These are phyloP conservation scores for Chaenogobius annularis DNA, from an alignment of 2,113 vertebrate genomes.

Conservation along the genomic window DNA sequence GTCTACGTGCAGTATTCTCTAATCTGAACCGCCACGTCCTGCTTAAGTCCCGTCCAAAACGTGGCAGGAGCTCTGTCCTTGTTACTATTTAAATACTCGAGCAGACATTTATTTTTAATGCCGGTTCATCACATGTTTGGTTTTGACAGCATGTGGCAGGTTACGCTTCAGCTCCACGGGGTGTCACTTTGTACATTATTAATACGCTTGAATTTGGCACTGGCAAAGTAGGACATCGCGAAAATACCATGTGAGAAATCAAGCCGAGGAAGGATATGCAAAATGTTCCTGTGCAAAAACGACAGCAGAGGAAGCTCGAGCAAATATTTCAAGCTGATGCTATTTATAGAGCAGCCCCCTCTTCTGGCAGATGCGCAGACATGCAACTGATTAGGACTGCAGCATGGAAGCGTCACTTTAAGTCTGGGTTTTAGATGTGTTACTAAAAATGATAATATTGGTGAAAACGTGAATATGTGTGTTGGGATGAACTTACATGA, in stretches of 20 bases:
- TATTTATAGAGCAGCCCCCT: conserved; percentile 65
- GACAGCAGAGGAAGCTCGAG: conserved; percentile 8
- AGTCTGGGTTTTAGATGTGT: no score
- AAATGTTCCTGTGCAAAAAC: conserved; percentile 1
- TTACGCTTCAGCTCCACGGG: conserved; percentile 56
- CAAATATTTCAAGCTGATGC: conserved; percentile 5
- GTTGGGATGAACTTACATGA: no score
- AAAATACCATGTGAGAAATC: background rate
- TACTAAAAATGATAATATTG: no score
- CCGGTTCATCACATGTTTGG: conserved; percentile 7
- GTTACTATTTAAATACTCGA: background rate
- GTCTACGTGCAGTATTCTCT: background rate
- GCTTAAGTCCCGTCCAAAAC: background rate
- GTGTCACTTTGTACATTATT: conserved; percentile 66
- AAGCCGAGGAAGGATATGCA: background rate
- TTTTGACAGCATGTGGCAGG: conserved; percentile 38
- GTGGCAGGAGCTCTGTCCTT: background rate
- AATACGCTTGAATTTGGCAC: conserved; percentile 38
- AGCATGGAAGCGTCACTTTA: no score
- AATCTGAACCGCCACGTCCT: background rate
- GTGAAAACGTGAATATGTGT: no score
- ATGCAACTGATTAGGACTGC: conserved; percentile 31
- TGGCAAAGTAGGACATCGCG: conserved; percentile 24
- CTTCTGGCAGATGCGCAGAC: conserved; percentile 52
- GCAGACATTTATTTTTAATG: conserved; percentile 66